Evolutionary conservation across 1,140 invertebrate species (phyloP).

Genomic region (Apis dorsata): DNA sequence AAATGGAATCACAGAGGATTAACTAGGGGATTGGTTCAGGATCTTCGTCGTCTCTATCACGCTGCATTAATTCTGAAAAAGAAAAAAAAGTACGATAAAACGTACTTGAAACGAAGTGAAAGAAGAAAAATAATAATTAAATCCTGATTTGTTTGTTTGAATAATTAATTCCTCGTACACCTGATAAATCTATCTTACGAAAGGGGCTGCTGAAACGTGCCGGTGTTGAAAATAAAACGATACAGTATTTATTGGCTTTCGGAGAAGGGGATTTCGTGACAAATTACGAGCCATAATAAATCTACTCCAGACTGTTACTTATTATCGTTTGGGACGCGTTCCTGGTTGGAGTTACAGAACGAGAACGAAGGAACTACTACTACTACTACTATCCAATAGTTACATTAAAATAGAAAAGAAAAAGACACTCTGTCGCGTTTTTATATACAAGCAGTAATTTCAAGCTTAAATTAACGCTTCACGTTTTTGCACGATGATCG

Average conservation of each 20-base stretch:
- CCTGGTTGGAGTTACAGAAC: neutral
- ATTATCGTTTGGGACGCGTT: neutral
- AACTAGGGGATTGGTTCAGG: neutral
- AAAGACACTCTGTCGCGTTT: neutral
- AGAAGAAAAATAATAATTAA: too few relatives aligned
- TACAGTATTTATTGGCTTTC: slow-evolving; percentile 13
- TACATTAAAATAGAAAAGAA: neutral
- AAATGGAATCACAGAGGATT: neutral
- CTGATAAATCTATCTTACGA: slow-evolving; percentile 13
- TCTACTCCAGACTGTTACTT: neutral
- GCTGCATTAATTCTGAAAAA: neutral
- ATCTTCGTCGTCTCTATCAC: neutral
- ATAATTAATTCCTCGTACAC: neutral
- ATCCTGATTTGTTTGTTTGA: neutral
- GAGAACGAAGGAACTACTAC: neutral
- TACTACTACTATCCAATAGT: neutral
- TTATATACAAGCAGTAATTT: neutral
- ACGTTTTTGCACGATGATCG: neutral
- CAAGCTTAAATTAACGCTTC: slow-evolving; percentile 3
- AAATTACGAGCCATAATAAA: slow-evolving; percentile 19
- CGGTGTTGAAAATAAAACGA: slow-evolving; percentile 5
- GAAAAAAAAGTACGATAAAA: neutral
- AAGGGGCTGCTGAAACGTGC: neutral
- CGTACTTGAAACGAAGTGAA: neutral
- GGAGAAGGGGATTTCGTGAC: neutral